Evolutionary conservation across 2,113 vertebrate genomes (phyloP).

Genomic region (Pteruthius melanotis): DNA sequence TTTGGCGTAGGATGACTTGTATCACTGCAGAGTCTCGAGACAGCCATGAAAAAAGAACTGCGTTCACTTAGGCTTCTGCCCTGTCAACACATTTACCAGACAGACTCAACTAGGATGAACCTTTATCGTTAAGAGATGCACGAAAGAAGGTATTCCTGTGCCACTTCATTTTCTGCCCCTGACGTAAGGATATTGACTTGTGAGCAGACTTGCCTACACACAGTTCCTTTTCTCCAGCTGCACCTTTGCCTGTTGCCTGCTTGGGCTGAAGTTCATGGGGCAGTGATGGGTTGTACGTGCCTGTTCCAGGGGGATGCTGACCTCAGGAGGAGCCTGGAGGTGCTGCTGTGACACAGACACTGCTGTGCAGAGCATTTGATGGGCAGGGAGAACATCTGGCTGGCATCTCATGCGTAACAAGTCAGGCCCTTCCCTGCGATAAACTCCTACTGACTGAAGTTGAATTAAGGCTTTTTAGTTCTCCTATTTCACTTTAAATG

Average conservation of each 20-base stretch:
- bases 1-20: neutral
- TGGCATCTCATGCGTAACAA: neutral
- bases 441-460: neutral
- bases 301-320: neutral
- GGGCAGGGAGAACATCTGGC: neutral
- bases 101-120: neutral
- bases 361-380: neutral
- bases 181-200: accelerated
- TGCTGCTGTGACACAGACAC: neutral
- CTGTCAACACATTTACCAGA: neutral
- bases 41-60: neutral
- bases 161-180: neutral
- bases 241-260: no score
- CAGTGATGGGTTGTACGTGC: accelerated
- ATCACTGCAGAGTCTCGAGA: neutral
- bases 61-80: neutral
- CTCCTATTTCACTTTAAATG: neutral
- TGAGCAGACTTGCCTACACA: neutral
- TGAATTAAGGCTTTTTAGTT: neutral
- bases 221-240: neutral
- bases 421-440: neutral
- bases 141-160: neutral
- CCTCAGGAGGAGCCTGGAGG: neutral
- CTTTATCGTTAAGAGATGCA: neutral
- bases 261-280: neutral